Percentiles rank a stretch among this genome's conserved stretches.
Evolutionary conservation across 2,797 vertebrate species (phyloP).

Genomic region (Siniperca undulata): DNA sequence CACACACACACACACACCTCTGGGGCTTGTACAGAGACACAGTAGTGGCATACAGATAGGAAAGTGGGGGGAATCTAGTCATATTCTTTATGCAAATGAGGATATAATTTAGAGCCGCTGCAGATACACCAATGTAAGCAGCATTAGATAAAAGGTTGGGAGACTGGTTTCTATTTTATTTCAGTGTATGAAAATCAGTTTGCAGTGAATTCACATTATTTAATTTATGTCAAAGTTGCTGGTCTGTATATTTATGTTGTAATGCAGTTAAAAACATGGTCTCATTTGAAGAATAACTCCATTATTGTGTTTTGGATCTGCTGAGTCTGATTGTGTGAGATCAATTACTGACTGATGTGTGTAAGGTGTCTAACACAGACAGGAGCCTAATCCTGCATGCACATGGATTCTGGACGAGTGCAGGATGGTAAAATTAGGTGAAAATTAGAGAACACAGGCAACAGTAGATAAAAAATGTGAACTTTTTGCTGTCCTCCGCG

Average conservation of each 20-base stretch:
- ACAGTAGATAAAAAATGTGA: no score
- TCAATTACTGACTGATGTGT: conserved; percentile 30
- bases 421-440: no score
- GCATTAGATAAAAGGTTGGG: conserved; percentile 11
- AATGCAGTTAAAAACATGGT: not conserved
- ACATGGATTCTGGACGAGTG: no score
- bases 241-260: not conserved
- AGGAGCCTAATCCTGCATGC: not conserved
- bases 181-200: conserved; percentile 17
- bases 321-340: not conserved
- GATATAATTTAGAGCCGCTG: conserved; percentile 16
- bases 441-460: no score
- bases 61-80: conserved; percentile 28
- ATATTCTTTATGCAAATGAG: conserved; percentile 49
- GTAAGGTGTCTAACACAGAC: conserved; percentile 35
- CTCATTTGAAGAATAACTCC: not conserved
- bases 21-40: conserved; percentile 15
- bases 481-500: no score
- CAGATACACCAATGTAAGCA: conserved; percentile 15
- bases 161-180: conserved; percentile 18
- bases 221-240: not conserved
- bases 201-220: conserved; percentile 12
- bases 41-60: conserved; percentile 31
- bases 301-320: not conserved
- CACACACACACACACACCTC: conserved; percentile 25